Evolutionary conservation across 2,888 invertebrate genomes (phyloP).

Genomic region (Drosophila suboccidentalis): DNA sequence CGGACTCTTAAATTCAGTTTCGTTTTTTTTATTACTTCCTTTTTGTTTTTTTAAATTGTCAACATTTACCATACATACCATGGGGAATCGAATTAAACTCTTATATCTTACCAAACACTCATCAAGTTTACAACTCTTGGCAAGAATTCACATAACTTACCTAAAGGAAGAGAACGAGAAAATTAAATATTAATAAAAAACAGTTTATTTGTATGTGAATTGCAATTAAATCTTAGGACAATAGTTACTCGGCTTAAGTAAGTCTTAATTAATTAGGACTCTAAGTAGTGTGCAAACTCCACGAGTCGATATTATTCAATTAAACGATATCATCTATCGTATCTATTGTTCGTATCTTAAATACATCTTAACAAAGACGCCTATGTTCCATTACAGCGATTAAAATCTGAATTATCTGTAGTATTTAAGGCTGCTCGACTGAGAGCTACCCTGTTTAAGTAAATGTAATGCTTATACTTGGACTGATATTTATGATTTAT

Average conservation of each 20-base stretch:
- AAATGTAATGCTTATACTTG: background rate
- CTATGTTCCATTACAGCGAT: background rate
- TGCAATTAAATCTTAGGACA: background rate
- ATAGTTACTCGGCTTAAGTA: constrained; percentile 13
- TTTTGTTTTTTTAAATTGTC: constrained; percentile 31
- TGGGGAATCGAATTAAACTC: constrained; percentile 13
- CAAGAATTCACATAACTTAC: constrained; percentile 18
- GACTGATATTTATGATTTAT: background rate
- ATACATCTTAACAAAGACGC: background rate
- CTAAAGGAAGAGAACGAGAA: constrained; percentile 15
- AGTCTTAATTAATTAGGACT: background rate
- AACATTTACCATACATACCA: constrained; percentile 23
- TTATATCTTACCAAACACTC: constrained; percentile 23
- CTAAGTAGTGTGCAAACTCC: background rate
- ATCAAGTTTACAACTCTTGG: constrained; percentile 13
- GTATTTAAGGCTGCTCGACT: background rate
- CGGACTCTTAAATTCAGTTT: constrained; percentile 57
- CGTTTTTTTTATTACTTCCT: background rate
- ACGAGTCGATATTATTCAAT: background rate
- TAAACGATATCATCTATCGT: background rate
- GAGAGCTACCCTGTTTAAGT: background rate
- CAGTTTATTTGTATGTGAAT: background rate
- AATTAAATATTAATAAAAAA: constrained; percentile 10
- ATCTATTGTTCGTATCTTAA: background rate
- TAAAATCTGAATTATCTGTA: background rate